phyloP scores from a whole-genome alignment of 2,888 invertebrate species.

The Laspeyria flexula region DNA sequence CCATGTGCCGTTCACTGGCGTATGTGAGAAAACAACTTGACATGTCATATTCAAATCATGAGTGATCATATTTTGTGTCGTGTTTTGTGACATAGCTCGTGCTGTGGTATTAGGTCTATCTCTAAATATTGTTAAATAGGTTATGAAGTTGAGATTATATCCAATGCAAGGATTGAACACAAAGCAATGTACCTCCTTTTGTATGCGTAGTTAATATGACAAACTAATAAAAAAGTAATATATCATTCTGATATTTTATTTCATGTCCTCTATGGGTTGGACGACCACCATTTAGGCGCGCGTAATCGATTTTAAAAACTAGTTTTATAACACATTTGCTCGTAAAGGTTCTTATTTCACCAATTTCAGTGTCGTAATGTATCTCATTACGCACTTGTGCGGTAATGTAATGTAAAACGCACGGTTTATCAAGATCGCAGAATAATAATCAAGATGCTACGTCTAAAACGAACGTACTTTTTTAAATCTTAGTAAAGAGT shows the following conservation, averaged over 20 bases:
- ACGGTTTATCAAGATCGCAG: too few species aligned
- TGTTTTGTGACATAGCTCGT: neutral
- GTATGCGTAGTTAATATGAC: conserved; percentile 65
- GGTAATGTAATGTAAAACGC: too few species aligned
- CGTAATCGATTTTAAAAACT: too few species aligned
- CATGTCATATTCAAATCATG: neutral
- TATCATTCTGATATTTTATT: conserved; percentile 47
- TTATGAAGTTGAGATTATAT: conserved; percentile 57
- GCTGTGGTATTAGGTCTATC: conserved; percentile 18
- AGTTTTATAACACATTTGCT: too few species aligned
- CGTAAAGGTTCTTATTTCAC: too few species aligned
- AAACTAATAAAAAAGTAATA: conserved; percentile 66
- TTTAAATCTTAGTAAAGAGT: too few species aligned
- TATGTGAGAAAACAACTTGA: neutral
- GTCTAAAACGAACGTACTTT: too few species aligned
- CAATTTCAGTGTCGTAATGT: too few species aligned
- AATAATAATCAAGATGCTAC: too few species aligned
- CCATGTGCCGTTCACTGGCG: neutral
- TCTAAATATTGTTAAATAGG: conserved; percentile 32
- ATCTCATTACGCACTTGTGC: too few species aligned
- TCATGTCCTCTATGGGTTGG: neutral
- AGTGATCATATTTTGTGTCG: neutral
- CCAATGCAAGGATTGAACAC: conserved; percentile 64
- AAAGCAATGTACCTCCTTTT: conserved; percentile 72
- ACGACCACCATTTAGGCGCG: too few species aligned